A percentile compares a stretch with the other conserved stretches of the same genome.
Conservation (phyloP, 2,797 vertebrate species). For the Syncerus caffer region DNA sequence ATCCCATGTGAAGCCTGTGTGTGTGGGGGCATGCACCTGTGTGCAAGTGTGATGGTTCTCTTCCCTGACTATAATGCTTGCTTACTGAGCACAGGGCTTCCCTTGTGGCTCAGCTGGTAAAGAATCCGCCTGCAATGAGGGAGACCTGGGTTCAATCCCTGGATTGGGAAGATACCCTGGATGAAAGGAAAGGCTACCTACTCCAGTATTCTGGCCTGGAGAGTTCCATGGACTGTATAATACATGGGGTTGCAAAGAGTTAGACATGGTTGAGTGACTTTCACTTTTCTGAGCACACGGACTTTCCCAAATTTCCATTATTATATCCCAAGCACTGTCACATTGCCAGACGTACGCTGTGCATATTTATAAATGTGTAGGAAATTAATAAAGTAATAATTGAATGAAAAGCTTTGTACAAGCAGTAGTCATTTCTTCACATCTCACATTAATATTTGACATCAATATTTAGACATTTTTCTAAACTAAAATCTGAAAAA, state of each 20-base stretch:
- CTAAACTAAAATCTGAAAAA: neutral
- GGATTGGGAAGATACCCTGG: neutral
- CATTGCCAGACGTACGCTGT: neutral
- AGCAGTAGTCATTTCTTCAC: neutral
- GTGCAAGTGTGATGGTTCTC: rapidly evolving
- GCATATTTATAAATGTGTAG: neutral
- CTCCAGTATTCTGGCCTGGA: neutral
- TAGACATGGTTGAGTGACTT: neutral
- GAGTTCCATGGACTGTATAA: neutral
- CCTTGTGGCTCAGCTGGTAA: neutral
- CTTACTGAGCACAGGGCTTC: neutral
- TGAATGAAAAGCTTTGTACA: neutral
- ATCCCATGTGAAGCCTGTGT: neutral
- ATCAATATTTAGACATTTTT: neutral
- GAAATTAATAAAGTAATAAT: neutral
- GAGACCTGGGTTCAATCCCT: neutral
- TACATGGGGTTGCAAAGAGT: rapidly evolving
- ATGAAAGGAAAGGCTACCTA: neutral
- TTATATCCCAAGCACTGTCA: neutral
- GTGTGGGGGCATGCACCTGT: neutral
- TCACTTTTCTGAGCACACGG: neutral
- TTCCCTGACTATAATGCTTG: neutral
- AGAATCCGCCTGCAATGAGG: neutral
- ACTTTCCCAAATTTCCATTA: neutral
- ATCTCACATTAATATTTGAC: neutral